These are phyloP conservation scores for Platycheirus albimanus DNA, from an alignment of 2,888 invertebrate genomes.

Conservation along the genomic window DNA sequence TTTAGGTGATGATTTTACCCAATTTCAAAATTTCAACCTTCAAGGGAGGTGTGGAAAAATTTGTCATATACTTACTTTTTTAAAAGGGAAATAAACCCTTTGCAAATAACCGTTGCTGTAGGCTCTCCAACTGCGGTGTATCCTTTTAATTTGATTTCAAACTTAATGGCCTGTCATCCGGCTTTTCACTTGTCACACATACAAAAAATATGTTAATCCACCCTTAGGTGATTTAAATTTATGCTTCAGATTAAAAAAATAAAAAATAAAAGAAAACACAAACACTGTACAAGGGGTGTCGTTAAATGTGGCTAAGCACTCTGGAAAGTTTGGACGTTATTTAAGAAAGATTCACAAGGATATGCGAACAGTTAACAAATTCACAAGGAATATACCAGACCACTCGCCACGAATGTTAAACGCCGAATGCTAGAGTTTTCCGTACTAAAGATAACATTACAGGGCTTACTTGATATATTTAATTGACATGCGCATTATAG, in stretches of 20 bases:
- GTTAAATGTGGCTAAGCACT: background rate
- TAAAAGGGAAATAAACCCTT: conserved; percentile 6
- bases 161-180: conserved; percentile 6
- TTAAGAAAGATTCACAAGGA: conserved; percentile 15
- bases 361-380: too few species aligned
- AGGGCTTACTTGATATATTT: conserved; percentile 22
- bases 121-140: conserved; percentile 7
- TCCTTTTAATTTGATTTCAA: conserved; percentile 41
- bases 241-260: background rate
- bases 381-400: conserved; percentile 5
- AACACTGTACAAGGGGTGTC: background rate
- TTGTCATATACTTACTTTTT: background rate
- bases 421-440: conserved; percentile 52
- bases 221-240: conserved; percentile 2
- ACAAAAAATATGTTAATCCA: conserved; percentile 5
- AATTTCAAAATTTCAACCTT: background rate
- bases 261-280: background rate
- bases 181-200: conserved; percentile 19
- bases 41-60: background rate
- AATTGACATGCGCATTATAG: conserved; percentile 57
- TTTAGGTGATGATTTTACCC: background rate
- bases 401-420: conserved; percentile 41
- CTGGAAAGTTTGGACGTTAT: conserved; percentile 23
- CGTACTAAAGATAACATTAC: conserved; percentile 3
- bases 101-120: conserved; percentile 21